A percentile compares a stretch with the other conserved stretches of the same genome.
Conservation (phyloP, 2,888 invertebrate species). For the Plemyria rubiginata region DNA sequence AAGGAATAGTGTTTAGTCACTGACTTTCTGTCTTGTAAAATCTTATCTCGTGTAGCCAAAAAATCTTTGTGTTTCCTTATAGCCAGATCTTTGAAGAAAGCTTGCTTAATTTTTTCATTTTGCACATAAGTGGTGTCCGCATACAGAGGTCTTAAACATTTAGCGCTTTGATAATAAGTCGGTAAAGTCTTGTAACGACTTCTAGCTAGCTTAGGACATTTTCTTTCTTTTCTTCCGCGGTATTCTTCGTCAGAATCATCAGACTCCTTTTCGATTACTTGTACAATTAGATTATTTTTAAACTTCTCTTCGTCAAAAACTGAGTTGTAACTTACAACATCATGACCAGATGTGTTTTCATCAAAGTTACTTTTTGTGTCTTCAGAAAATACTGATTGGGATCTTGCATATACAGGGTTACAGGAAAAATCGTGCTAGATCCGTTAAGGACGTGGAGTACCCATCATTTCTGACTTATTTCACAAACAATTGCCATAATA, state of each 20-base stretch:
- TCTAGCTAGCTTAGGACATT: constrained; percentile 70
- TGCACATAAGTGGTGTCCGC: constrained; percentile 53
- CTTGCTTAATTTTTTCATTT: constrained; percentile 67
- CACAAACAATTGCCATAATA: no score
- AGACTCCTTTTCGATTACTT: constrained; percentile 66
- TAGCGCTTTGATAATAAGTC: constrained; percentile 73
- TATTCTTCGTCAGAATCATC: constrained; percentile 58
- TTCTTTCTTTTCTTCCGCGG: constrained; percentile 61
- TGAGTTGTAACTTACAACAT: constrained; percentile 68
- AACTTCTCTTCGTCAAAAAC: constrained; percentile 61
- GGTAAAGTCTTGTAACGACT: constrained; percentile 70
- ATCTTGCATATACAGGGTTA: constrained; percentile 62
- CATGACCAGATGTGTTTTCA: constrained; percentile 49
- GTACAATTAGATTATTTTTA: constrained; percentile 55
- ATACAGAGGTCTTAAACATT: constrained; percentile 61
- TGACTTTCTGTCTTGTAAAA: constrained; percentile 86
- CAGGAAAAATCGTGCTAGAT: no score
- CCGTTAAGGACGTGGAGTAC: no score
- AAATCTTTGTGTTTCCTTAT: constrained; percentile 84
- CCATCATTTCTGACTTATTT: no score
- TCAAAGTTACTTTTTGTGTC: constrained; percentile 48
- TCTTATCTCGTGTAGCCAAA: constrained; percentile 80
- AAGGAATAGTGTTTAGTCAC: constrained; percentile 38
- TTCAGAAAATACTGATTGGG: constrained; percentile 63
- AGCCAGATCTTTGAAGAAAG: constrained; percentile 77